Evolutionary conservation across 2,113 vertebrate species (phyloP).

Genomic region (Macquaria australasica): DNA sequence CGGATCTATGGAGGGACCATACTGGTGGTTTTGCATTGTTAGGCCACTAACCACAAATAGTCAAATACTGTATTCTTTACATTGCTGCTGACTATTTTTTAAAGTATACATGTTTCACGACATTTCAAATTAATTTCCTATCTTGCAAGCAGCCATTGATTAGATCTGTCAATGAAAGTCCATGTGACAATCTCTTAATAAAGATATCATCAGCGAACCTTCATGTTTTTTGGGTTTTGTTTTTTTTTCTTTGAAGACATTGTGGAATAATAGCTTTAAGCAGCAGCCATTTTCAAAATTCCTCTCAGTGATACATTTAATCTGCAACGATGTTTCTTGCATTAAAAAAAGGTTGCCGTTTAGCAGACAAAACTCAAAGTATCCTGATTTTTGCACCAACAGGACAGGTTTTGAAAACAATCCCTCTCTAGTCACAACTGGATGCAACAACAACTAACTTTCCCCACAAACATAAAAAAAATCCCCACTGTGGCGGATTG

Average conservation of each 20-base stretch:
- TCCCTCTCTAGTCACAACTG: not conserved
- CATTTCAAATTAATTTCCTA: not conserved
- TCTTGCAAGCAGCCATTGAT: not conserved
- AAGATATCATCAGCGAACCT: not conserved
- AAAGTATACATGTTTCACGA: not conserved
- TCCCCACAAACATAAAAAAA: too few species aligned
- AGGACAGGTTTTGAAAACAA: not conserved
- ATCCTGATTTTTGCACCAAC: not conserved
- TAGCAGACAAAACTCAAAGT: too few species aligned
- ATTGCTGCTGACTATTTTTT: not conserved
- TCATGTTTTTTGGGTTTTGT: too few species aligned
- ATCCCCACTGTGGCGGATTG: too few species aligned
- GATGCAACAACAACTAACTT: too few species aligned
- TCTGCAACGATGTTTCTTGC: not conserved
- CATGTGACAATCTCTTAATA: not conserved
- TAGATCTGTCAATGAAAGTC: not conserved
- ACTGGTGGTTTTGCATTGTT: not conserved
- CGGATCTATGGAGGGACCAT: not conserved
- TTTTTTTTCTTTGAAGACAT: not conserved
- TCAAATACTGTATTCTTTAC: not conserved
- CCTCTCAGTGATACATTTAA: too few species aligned
- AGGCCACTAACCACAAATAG: not conserved
- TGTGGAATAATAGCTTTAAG: not conserved
- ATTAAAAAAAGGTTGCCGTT: not conserved
- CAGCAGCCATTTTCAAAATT: not conserved